Percentiles rank a stretch among this genome's conserved stretches.
These are phyloP conservation scores for Phortica variegata DNA, from an alignment of 1,140 invertebrate genomes.

Conservation along the genomic window DNA sequence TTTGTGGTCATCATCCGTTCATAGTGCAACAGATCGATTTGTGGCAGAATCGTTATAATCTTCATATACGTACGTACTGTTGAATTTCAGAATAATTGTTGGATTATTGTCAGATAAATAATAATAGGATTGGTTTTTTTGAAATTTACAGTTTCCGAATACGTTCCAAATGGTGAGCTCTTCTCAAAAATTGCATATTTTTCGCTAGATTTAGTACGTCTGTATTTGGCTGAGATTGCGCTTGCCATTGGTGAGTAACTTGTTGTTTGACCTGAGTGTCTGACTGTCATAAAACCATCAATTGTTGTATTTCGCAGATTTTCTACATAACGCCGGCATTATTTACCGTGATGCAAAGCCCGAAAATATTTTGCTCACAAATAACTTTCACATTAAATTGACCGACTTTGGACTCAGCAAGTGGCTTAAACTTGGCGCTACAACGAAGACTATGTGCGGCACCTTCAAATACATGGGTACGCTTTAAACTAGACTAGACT, in stretches of 20 bases:
- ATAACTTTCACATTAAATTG: constrained; percentile 74
- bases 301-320: constrained; percentile 67
- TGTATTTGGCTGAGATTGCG: constrained; percentile 83
- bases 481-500: constrained; percentile 22
- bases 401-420: constrained; percentile 94
- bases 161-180: constrained; percentile 78
- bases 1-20: constrained; percentile 82
- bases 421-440: constrained; percentile 75
- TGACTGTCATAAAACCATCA: no score
- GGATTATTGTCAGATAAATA: not conserved
- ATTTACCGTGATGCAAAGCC: constrained; percentile 90
- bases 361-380: constrained; percentile 86
- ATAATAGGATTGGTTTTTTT: no score
- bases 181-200: constrained; percentile 70
- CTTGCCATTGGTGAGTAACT: constrained; percentile 73
- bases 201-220: constrained; percentile 69
- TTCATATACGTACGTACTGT: constrained; percentile 76
- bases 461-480: constrained; percentile 89
- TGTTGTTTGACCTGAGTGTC: not conserved
- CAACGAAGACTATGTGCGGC: constrained; percentile 85
- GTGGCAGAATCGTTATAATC: constrained; percentile 81
- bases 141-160: constrained; percentile 79
- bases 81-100: not conserved
- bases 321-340: constrained; percentile 86
- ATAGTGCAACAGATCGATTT: constrained; percentile 74